Base-by-base conservation (phyloP, 2,113 vertebrate species). In the Mastomys coucha region DNA sequence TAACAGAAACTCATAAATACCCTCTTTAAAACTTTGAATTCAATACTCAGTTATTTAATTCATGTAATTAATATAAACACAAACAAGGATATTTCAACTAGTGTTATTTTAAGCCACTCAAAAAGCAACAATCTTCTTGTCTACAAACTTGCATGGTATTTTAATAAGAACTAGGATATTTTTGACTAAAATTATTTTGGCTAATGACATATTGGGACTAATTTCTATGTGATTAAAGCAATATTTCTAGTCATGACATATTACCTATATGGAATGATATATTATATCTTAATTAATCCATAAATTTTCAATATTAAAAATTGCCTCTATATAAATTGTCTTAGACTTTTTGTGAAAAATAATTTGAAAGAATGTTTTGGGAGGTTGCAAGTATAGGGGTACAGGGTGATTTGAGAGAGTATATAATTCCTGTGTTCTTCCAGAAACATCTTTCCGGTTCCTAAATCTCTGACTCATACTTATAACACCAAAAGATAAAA, bases 371-470 rank as follows among this genome's bases (percentile, higher is more conserved):
- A 70, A 31, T 87, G 22, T 80, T 49, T 73, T 91, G 36, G 36
- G n/a, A 76, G 12, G 22, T 67, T 19, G 72, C 63, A 11, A 80
- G 4, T 10, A 76, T 17, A 19, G 39, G n/a, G 60, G 39, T 70
- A n/a, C 2, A 33, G 92, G 45, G 39, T 12, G 63, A 92, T 70
- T 60, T 91, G 49, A 92, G 70, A 85, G 24, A 22, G 5, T 28
- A 72, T 51, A 67, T 24, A 88, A 95, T 80, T 95, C 42, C 75
- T 70, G 19, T 26, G 28, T 88, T 13, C 26, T 90, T 49, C 51
- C 45, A 92, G 53, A 42, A 56, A 56, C 10, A 26, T 91, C 75
- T 95, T 94, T 97, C 81, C 82, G 94, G 92, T 60, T 96, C n/a
- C 24, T 88, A 9, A 85, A 95, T 96, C 22, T 49, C 20, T 96